Percentiles rank a stretch among this genome's conserved stretches.
Conservation (phyloP, 37 sponge, comb jelly and placozoan genomes). For the Beroe forskalii region DNA sequence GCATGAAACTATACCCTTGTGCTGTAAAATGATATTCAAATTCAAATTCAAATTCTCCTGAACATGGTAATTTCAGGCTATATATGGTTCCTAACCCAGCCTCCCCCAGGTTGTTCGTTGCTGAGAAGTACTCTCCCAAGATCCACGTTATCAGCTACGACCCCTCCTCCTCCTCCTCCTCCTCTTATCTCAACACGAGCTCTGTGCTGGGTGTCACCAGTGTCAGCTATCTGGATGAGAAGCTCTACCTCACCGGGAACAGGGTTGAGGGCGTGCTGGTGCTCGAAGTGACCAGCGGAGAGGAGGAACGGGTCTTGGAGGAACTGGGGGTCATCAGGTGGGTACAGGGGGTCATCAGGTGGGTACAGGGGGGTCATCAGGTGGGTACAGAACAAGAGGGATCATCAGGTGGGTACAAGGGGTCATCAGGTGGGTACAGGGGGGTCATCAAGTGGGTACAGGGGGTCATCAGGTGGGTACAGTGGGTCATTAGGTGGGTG, state of each 20-base stretch:
- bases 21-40: too few relatives aligned
- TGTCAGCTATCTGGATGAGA: background rate
- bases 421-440: too few relatives aligned
- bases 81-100: too few relatives aligned
- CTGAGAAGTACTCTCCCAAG: background rate
- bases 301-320: background rate
- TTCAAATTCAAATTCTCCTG: too few relatives aligned
- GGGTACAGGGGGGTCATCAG: too few relatives aligned
- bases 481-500: too few relatives aligned
- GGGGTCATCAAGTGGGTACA: background rate
- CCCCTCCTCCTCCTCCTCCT: background rate
- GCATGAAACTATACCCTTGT: too few relatives aligned
- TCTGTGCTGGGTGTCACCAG: background rate
- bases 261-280: background rate
- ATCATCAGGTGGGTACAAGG: too few relatives aligned
- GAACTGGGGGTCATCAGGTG: background rate
- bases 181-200: background rate
- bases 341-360: too few relatives aligned
- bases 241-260: background rate
- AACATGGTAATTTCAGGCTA: too few relatives aligned
- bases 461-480: too few relatives aligned
- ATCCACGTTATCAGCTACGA: constrained; percentile 5
- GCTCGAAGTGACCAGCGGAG: background rate
- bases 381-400: too few relatives aligned
- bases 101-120: background rate